Base-by-base conservation (phyloP, 1,140 invertebrate genomes). In the Portunus trituberculatus region DNA sequence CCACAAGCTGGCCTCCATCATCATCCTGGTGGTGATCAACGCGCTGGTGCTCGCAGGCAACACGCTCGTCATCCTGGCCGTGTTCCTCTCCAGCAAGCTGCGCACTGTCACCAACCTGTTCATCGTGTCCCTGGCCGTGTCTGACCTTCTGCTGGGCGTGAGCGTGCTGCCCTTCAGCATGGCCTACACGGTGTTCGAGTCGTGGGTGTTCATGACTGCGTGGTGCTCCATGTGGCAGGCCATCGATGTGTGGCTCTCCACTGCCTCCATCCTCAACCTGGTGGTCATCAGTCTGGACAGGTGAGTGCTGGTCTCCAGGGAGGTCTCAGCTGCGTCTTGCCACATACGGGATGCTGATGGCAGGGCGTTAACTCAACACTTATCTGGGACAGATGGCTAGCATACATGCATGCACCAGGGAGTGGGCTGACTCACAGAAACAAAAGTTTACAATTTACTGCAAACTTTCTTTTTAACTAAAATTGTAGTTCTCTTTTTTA, bases 231-330 rank as follows among this genome's bases (percentile, higher is more conserved):
- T 99, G 95, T 99, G 99, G 99, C 97, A 99, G 94, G 99, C 99
- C 0, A 98, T 99, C 31, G 99, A 99, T 97, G 99, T 99, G 0
- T 99, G 99, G 98, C 98, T 99, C 98, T 98, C 99, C 97, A 99
- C 99, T 0, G 99, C 99, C 0, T 99, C 98, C 96, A 99, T 99
- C 96, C 97, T 99, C 92, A 99, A 99, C 97, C 98, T 99, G 46
- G 97, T 97, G 95, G 96, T 97, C 94, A 97, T 97, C 94, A 97
- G 97, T 88, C 96, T 97, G 67, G 97, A 97, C 96, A 96, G 97
- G 82, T 97, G 97, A 96, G 97, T 95, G 4, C 4, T 82, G 28
- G 39, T 0, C 16, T 20, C 32, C 25, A 10, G 12, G 25, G 67
- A 7, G 0, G n/a, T 8, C n/a, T 76, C 6, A 76, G 67, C 67